Evolutionary conservation across 2,113 vertebrate genomes (phyloP).

Genomic region (Siniperca chuatsi): DNA sequence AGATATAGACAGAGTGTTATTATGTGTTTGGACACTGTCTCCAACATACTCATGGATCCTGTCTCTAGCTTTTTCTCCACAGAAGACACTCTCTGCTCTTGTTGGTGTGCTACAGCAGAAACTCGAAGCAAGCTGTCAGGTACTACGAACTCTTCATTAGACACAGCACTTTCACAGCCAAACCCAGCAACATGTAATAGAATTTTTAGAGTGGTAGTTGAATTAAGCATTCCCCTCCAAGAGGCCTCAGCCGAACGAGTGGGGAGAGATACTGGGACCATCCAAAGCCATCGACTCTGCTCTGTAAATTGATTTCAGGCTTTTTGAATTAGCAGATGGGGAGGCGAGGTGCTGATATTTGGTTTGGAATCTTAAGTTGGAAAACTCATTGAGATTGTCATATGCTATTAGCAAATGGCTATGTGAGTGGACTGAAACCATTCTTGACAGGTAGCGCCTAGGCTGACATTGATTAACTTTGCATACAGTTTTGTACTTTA

Average conservation of each 20-base stretch:
- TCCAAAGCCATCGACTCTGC: constrained; percentile 36
- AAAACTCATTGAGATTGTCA: constrained; percentile 71
- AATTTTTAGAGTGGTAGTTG: constrained; percentile 74
- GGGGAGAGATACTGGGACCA: constrained; percentile 46
- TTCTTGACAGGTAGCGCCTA: constrained; percentile 48
- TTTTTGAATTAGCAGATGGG: constrained; percentile 55
- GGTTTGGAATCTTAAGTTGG: constrained; percentile 64
- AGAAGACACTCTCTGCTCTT: constrained; percentile 37
- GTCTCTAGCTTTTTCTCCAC: constrained; percentile 18
- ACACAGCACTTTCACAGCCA: constrained; percentile 63
- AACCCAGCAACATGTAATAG: constrained; percentile 68
- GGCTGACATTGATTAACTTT: constrained; percentile 48
- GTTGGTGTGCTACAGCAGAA: constrained; percentile 45
- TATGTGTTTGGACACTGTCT: neutral
- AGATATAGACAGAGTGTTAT: neutral
- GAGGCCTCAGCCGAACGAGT: constrained; percentile 49
- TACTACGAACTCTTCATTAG: constrained; percentile 71
- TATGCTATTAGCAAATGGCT: constrained; percentile 45
- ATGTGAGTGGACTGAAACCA: constrained; percentile 47
- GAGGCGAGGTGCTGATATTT: constrained; percentile 48
- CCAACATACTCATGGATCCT: constrained; percentile 5
- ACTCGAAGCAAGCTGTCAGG: constrained; percentile 56
- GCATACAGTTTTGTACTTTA: constrained; percentile 28
- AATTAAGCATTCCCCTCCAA: constrained; percentile 63
- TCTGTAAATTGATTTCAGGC: constrained; percentile 65